Evolutionary conservation across 2,797 vertebrate genomes (phyloP), one percentile per base, ranked within the genome.

Genomic region (Syngnathus acus): DNA sequence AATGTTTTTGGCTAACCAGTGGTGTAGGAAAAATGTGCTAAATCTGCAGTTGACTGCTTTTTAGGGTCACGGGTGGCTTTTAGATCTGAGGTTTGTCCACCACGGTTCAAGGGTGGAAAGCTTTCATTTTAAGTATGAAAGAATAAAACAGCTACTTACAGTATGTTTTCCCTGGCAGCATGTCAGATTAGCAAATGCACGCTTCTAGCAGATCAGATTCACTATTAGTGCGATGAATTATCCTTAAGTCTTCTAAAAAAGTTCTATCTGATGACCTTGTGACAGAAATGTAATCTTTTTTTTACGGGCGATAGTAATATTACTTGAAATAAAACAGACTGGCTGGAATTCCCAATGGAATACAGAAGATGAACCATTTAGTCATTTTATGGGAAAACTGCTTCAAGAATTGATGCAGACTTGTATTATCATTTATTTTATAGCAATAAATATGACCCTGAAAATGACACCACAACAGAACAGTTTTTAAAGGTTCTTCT

Each of bases 381-480:
- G 32, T 14, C 19, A 54, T 69, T 76, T 66, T 57, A 67, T 81
- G 82, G 78, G 86, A 83, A 83, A 69, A 55, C 69, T 82, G 71
- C 71, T 69, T 70, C 16, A 7, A 45, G 71, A 77, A 81, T 64
- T 81, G 71, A 65, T 76, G 65, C 64, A 50, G 51, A 75, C 77
- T 74, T 83, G 78, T 86, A 86, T 85, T 72, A 50, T 71, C 68
- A 69, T 77, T 68, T 21, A 62, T 79, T 86, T 88, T 75, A 86
- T 77, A 67, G 79, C 81, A 58, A 76, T 32, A 39, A 77, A 77
- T 80, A 76, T 72, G 79, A 71, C 50, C 64, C 58, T 74, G 68
- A 82, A 86, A 87, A 78, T 50, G 53, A 65, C 55, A 79, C 67
- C 51, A 50, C 9, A 53, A 70, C 47, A 61, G 65, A 72, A 74